Base-by-base conservation (phyloP, 1,140 invertebrate species). In the Argopecten irradians region DNA sequence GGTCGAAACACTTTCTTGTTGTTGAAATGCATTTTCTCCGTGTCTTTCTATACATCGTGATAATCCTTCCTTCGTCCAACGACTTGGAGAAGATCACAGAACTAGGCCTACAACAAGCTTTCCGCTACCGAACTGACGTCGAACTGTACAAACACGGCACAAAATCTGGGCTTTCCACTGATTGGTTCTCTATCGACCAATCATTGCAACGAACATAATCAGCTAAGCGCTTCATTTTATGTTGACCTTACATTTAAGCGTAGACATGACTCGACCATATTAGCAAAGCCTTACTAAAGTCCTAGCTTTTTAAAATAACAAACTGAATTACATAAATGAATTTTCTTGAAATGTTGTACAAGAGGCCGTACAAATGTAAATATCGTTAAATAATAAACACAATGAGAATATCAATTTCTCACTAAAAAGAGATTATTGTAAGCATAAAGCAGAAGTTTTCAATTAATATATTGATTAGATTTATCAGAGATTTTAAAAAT, bases 101-200 rank as follows among this genome's bases (percentile, higher is more conserved):
- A 71, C n/a, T n/a, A n/a, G n/a, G n/a, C n/a, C n/a, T 71, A 71
- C 55, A 71, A 71, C 55, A 71, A 71, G 55, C 55, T n/a, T 71
- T 71, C 55, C 55, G 14, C 55, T 28, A 71, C 36, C 36, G 36
- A 39, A 39, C 55, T 71, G 55, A 71, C 55, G 55, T 71, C 55
- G 55, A 71, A 71, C 55, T 71, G 55, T 71, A 71, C 55, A 71
- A 71, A 71, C 55, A 71, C 55, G 55, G 55, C 55, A 71, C 55
- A 71, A 71, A 71, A 71, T 71, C 55, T 71, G 55, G 55, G 55
- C 22, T 71, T 71, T 1, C 11, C 55, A 71, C 55, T 71, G 55
- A 71, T 71, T 71, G 55, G 55, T 28, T 71, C 55, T 7, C 55
- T 5, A 71, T 71, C 19, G 13, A 28, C 55, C 55, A 71, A 71